Evolutionary conservation across 2,797 vertebrate species (phyloP), one percentile per base, ranked within the genome.

Genomic region (Poliocrania exsul): DNA sequence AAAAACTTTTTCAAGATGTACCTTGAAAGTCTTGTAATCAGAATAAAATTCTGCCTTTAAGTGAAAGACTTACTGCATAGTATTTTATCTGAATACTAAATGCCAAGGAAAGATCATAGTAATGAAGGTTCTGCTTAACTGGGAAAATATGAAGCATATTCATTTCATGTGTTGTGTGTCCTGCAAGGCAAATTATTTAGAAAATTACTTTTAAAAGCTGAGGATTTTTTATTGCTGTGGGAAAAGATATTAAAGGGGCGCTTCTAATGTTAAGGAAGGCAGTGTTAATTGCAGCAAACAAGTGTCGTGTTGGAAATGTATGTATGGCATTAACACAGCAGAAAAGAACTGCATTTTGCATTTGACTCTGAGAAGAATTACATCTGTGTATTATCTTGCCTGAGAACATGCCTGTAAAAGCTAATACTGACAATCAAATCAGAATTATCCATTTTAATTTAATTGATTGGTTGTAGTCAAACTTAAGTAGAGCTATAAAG

Each of bases 1-100:
- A 96, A 61, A 96, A 91, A 87, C 94, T 75, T 95, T 95, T 91
- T 94, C 86, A 94, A 95, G 96, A 74, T 96, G 89, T 91, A 95
- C 93, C 97, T 93, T 94, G 96, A 96, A 88, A 90, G 67, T 92
- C 91, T 84, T 93, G 82, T 96, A 95, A 96, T 96, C 94, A 86
- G 96, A 98, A 97, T 97, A 97, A 97, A 97, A 95, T 75, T 75
- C 94, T 97, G 73, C 90, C 82, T 85, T 97, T 96, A 96, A 95
- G 72, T 92, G 84, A 94, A 92, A 93, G 69, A 72, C 88, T 75
- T 93, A 93, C 81, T 93, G 90, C 94, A 95, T 92, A 97, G 56
- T 96, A 61, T 97, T 96, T 96, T 96, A 71, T 97, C 94, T 90
- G 60, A 92, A 77, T 75, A 57, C 62, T 87, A 66, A 91, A 80